These are phyloP conservation scores for Amazona guildingii DNA, from an alignment of 2,113 vertebrate species.

Conservation along the genomic window DNA sequence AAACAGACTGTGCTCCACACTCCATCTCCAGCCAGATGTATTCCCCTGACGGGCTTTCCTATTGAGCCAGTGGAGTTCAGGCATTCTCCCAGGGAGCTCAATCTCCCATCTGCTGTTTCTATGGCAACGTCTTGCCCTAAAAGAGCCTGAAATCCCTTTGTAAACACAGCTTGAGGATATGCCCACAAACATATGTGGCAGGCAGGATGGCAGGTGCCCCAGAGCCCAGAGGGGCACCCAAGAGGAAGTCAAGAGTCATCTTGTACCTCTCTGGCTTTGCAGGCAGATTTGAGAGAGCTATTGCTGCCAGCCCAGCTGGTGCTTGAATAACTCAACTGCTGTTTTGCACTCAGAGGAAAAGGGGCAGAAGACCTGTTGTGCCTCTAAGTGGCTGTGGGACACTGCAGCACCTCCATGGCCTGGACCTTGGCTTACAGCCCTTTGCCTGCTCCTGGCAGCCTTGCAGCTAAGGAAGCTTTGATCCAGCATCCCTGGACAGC, in stretches of 20 bases:
- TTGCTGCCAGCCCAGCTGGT: constrained; percentile 34
- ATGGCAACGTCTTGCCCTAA: constrained; percentile 58
- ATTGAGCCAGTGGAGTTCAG: neutral
- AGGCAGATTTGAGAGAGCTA: constrained; percentile 1
- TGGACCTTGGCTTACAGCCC: neutral
- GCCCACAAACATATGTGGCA: neutral
- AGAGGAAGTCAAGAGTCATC: constrained; percentile 25
- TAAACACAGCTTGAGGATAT: constrained; percentile 49
- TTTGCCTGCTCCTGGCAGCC: neutral
- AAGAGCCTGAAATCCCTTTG: constrained; percentile 44
- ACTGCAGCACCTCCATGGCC: neutral
- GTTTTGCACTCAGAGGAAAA: neutral
- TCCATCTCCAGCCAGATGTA: neutral
- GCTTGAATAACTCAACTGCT: neutral
- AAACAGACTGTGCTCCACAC: neutral
- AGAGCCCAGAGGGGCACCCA: neutral
- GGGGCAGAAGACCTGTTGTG: neutral
- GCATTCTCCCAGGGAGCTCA: neutral
- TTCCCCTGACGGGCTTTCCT: neutral
- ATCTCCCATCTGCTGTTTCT: constrained; percentile 48
- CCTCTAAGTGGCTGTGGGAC: neutral
- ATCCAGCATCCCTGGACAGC: neutral
- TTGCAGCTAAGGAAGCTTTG: neutral
- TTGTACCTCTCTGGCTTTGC: neutral
- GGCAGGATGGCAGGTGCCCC: constrained; percentile 18